These are phyloP conservation scores for Glossophaga mutica DNA, from an alignment of 2,797 vertebrate genomes.

Conservation along the genomic window DNA sequence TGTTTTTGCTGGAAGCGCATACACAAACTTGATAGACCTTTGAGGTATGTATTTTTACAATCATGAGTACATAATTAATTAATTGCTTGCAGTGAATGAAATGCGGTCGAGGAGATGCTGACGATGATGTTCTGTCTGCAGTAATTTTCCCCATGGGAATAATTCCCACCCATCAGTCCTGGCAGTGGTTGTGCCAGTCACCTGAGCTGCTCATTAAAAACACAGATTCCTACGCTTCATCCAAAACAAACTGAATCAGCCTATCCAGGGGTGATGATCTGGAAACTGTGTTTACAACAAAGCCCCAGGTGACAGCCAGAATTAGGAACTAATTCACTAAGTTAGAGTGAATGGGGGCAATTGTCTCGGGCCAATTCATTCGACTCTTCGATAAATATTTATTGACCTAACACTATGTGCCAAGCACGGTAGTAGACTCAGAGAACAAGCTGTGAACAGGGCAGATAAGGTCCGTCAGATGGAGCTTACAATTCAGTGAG, in stretches of 20 bases:
- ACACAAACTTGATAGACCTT: neutral
- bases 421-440: neutral
- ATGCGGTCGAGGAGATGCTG: neutral
- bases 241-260: conserved; percentile 40
- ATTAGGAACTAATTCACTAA: conserved; percentile 38
- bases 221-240: conserved; percentile 49
- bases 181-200: conserved; percentile 16
- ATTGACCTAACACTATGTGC: neutral
- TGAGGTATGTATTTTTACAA: neutral
- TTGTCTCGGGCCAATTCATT: conserved; percentile 5
- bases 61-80: conserved; percentile 11
- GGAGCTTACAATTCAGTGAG: neutral
- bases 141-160: neutral
- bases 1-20: neutral
- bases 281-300: conserved; percentile 50
- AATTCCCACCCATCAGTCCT: neutral
- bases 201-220: conserved; percentile 60
- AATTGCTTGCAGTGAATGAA: neutral
- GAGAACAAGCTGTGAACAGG: neutral
- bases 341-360: conserved; percentile 25
- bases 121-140: neutral
- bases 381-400: conserved; percentile 25
- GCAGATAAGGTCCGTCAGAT: neutral
- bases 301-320: conserved; percentile 49
- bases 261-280: conserved; percentile 50